Conservation (phyloP, 2,113 vertebrate species). For the Pardalotus punctatus region DNA sequence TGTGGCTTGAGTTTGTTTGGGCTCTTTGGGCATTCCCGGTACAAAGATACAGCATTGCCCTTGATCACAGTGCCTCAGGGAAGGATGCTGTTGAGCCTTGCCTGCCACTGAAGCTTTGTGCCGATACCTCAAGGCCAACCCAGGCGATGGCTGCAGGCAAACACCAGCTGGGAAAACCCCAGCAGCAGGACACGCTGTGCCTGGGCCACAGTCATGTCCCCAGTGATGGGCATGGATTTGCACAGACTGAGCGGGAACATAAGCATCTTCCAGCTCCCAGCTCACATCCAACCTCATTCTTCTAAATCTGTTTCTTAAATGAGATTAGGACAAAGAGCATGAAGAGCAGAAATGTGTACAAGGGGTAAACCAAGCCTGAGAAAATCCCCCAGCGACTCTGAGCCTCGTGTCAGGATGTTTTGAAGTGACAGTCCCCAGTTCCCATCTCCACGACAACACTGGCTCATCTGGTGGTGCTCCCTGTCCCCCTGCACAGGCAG, state of each 20-base stretch:
- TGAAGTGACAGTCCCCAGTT: neutral
- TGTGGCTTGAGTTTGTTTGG: neutral
- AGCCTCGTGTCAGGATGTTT: accelerated
- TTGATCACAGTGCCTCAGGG: neutral
- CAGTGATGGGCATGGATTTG: accelerated
- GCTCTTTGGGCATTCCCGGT: neutral
- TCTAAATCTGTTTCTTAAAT: neutral
- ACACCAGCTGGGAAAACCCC: neutral
- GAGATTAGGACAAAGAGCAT: neutral
- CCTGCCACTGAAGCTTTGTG: neutral
- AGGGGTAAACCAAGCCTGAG: neutral
- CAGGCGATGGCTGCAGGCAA: neutral
- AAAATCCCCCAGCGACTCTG: accelerated
- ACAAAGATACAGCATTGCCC: neutral
- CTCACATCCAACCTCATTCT: neutral
- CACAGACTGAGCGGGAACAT: accelerated
- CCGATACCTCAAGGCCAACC: neutral
- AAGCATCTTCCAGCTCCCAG: neutral
- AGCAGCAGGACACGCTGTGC: neutral
- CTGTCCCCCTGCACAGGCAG: too few species aligned
- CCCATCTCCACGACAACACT: accelerated
- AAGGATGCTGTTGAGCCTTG: neutral
- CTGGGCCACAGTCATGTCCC: neutral
- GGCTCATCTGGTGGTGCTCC: neutral
- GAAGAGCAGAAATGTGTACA: neutral